phyloP scores from a whole-genome alignment of 1,140 invertebrate species.

The Macrobrachium nipponense region DNA sequence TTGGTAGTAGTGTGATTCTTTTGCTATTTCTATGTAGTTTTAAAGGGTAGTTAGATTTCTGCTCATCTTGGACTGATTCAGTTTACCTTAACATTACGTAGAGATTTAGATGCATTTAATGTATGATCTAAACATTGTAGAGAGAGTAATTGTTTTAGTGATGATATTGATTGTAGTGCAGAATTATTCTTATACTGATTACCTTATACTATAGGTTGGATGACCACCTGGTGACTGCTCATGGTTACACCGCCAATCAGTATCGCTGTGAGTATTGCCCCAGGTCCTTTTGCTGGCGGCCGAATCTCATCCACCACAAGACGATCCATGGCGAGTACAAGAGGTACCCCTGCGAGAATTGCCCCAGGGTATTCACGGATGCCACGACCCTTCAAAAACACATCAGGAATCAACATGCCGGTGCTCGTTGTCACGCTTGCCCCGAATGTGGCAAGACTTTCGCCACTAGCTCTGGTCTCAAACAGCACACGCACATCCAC shows the following conservation, averaged over 20 bases:
- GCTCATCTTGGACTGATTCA: too few relatives aligned
- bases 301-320: constrained; percentile 84
- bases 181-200: constrained; percentile 59
- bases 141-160: too few relatives aligned
- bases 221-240: constrained; percentile 80
- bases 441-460: constrained; percentile 99
- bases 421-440: constrained; percentile 93
- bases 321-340: constrained; percentile 71
- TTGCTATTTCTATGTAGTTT: too few relatives aligned
- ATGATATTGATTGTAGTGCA: too few relatives aligned
- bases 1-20: too few relatives aligned
- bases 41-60: too few relatives aligned
- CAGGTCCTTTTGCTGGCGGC: constrained; percentile 83
- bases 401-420: constrained; percentile 92
- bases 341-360: constrained; percentile 94
- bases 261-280: constrained; percentile 88
- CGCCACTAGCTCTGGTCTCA: constrained; percentile 95
- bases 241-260: constrained; percentile 81
- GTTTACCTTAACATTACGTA: too few relatives aligned
- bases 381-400: constrained; percentile 95
- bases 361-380: constrained; percentile 91
- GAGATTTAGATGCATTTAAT: too few relatives aligned
- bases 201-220: constrained; percentile 77
- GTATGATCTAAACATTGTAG: too few relatives aligned
- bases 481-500: constrained; percentile 99